Base-by-base conservation (phyloP, 2,888 invertebrate species). In the Ochropacha duplaris region DNA sequence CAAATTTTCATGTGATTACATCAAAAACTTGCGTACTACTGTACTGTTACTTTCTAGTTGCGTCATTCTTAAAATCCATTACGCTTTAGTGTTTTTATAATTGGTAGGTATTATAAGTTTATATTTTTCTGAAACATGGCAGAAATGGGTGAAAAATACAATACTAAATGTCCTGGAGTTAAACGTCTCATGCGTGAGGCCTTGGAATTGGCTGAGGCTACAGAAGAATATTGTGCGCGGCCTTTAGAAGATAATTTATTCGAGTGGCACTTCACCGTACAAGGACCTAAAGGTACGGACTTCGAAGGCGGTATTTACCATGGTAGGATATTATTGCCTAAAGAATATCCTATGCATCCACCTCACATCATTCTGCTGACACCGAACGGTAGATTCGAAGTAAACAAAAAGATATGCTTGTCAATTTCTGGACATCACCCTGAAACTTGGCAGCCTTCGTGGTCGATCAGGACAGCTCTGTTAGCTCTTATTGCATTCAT, bases 371-470 rank as follows among this genome's bases (percentile, higher is more conserved):
- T 98, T 76, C 90, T 99, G 54, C 86, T 99, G 55, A 99, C 98
- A 24, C 98, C 98, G 2, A 99, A 98, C 87, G 98, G 98, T 52
- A 94, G 99, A 68, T 99, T 99, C 90, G 98, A 98, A 91, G 94
- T 95, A 9, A 97, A 97, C 84, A 98, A 97, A 85, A 99, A 99
- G 89, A 98, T 99, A 75, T 99, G 99, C 83, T 90, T 99, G 68
- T 98, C 98, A 64, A 99, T 99, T 75, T 98, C 98, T 61, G 98
- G 98, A 5, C 96, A 98, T 88, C 99, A 99, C 86, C 99, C 98
- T n/a, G 99, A 99, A 87, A 97, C 98, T 39, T 99, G 99, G 99
- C 97, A 98, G 80, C 99, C 99, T 26, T 98, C 98, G 3, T 99
- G 99, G 99, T 98, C 98, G 31, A 98, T 99, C 68, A 94, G 98